These are phyloP conservation scores for Calliphora vomitoria DNA, from an alignment of 2,888 invertebrate genomes.

Conservation along the genomic window DNA sequence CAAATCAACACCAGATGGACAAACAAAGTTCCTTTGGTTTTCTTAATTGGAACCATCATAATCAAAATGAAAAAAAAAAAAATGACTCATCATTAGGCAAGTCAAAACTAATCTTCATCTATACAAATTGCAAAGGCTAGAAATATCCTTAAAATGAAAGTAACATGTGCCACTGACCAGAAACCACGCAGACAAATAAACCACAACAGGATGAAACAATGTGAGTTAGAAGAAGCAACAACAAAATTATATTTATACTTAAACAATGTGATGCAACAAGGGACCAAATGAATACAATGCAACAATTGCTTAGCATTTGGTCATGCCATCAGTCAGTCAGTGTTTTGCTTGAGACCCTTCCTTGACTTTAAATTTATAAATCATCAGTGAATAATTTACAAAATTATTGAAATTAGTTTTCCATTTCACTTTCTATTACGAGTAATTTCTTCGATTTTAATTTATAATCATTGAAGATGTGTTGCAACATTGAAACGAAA, in stretches of 20 bases:
- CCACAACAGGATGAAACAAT: slow-evolving; percentile 35
- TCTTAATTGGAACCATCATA: slow-evolving; percentile 57
- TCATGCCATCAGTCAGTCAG: slow-evolving; percentile 25
- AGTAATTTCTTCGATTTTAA: neutral
- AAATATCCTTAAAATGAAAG: slow-evolving; percentile 24
- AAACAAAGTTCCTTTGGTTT: slow-evolving; percentile 36
- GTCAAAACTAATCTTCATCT: slow-evolving; percentile 70
- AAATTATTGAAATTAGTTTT: slow-evolving; percentile 55
- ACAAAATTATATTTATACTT: neutral
- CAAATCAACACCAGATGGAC: slow-evolving; percentile 74
- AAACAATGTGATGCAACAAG: slow-evolving; percentile 25
- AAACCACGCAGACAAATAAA: slow-evolving; percentile 25
- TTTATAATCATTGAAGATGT: neutral
- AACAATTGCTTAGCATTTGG: slow-evolving; percentile 46
- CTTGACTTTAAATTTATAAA: neutral
- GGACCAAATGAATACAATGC: slow-evolving; percentile 1
- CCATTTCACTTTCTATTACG: slow-evolving; percentile 21
- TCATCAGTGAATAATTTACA: slow-evolving; percentile 14
- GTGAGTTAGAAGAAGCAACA: neutral
- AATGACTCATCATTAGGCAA: slow-evolving; percentile 66
- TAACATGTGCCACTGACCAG: slow-evolving; percentile 64
- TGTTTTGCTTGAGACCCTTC: neutral
- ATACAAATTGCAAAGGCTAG: slow-evolving; percentile 64
- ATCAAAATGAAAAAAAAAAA: slow-evolving; percentile 33
- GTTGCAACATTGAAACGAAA: neutral